These are phyloP conservation scores for Drosophila pseudoananassae DNA, from an alignment of 1,140 invertebrate genomes.

Conservation along the genomic window DNA sequence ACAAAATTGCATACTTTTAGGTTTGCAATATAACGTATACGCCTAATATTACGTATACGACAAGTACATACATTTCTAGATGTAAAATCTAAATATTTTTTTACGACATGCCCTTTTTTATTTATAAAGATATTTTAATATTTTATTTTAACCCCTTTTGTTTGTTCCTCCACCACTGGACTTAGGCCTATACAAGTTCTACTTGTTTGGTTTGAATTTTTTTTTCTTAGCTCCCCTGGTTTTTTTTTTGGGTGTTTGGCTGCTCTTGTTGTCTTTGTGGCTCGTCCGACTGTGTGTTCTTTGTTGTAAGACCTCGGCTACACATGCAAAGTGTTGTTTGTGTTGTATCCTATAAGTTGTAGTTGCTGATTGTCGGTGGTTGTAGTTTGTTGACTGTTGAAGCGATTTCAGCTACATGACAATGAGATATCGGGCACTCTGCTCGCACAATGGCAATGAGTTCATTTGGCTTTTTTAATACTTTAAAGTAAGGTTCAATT, in stretches of 20 bases:
- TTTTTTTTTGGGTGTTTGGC: conserved; percentile 41
- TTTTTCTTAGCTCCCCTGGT: conserved; percentile 28
- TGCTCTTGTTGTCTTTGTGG: conserved; percentile 30
- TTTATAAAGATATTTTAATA: no score
- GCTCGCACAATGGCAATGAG: conserved; percentile 68
- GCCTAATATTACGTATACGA: background rate
- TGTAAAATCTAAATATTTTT: no score
- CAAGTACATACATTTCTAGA: background rate
- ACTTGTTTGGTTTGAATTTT: conserved; percentile 63
- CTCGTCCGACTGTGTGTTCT: background rate
- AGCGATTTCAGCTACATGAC: conserved; percentile 72
- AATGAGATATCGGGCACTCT: conserved; percentile 64
- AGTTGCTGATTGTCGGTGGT: conserved; percentile 47
- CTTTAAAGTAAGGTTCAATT: conserved; percentile 24
- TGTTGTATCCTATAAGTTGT: conserved; percentile 48
- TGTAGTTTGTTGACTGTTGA: conserved; percentile 46
- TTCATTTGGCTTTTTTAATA: conserved; percentile 55
- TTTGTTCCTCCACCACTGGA: conserved; percentile 20
- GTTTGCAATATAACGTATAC: background rate
- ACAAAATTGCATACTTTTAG: background rate
- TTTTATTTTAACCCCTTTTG: background rate
- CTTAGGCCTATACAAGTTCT: conserved; percentile 77
- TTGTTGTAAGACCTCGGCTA: conserved; percentile 49
- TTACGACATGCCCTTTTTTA: no score
- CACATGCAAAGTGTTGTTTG: conserved; percentile 78